A percentile compares a stretch with the other conserved stretches of the same genome.
Evolutionary conservation across 2,797 vertebrate genomes (phyloP).

Genomic region (Sebastes jordani): DNA sequence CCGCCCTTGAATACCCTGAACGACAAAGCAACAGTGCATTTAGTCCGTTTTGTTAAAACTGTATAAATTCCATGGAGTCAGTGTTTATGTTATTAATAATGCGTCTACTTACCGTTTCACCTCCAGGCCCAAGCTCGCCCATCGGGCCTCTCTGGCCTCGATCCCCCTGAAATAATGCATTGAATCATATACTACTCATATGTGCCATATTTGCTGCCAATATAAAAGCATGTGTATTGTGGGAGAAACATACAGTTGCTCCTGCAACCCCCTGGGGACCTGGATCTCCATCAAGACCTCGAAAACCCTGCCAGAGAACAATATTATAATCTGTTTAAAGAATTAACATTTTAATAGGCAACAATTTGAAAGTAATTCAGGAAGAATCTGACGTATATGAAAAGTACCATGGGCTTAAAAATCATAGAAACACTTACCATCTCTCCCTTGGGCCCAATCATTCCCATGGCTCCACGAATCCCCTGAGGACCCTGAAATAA

Average conservation of each 20-base stretch:
- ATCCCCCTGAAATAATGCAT: conserved; percentile 86
- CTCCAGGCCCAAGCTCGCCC: conserved; percentile 91
- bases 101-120: conserved; percentile 84
- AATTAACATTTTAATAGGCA: not conserved
- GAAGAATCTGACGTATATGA: not conserved
- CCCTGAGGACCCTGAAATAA: conserved; percentile 90
- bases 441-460: conserved; percentile 91
- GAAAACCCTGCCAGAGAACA: conserved; percentile 83
- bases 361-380: not conserved
- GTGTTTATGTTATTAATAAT: not conserved
- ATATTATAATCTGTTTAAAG: not conserved
- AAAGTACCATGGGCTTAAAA: not conserved
- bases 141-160: conserved; percentile 89
- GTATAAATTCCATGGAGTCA: not conserved
- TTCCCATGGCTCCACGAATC: conserved; percentile 89
- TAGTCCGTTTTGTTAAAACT: not conserved
- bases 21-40: conserved; percentile 22
- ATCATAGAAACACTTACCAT: conserved; percentile 79
- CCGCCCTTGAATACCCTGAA: conserved; percentile 87
- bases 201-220: not conserved
- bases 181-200: not conserved
- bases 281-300: conserved; percentile 91
- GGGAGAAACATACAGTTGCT: conserved; percentile 85
- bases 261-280: conserved; percentile 92
- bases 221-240: not conserved